A percentile compares a stretch with the other conserved stretches of the same genome.
Conservation (phyloP, 2,888 invertebrate genomes). For the Eulithis prunata region DNA sequence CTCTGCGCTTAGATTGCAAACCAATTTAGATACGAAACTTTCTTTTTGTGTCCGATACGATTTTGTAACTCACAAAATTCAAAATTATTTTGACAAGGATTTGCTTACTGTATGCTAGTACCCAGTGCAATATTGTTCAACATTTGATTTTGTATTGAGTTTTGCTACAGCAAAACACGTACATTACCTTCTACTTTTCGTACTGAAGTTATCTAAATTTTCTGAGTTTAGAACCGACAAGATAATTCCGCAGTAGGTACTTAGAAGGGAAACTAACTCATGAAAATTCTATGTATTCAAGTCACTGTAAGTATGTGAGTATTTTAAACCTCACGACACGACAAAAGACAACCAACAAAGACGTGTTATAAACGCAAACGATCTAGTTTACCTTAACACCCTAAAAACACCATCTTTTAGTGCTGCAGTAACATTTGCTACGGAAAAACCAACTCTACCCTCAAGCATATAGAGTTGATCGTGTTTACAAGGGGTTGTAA, state of each 20-base stretch:
- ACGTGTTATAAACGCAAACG: slow-evolving; percentile 42
- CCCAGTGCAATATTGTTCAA: too few relatives aligned
- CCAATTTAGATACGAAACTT: slow-evolving; percentile 7
- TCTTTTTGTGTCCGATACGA: slow-evolving; percentile 2
- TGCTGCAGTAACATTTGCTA: background rate
- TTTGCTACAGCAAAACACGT: too few relatives aligned
- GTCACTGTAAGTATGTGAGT: too few relatives aligned
- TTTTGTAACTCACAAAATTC: background rate
- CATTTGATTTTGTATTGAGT: too few relatives aligned
- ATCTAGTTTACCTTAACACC: slow-evolving; percentile 39
- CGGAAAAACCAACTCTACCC: slow-evolving; percentile 8
- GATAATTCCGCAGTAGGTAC: too few relatives aligned
- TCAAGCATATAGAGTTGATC: background rate
- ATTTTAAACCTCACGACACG: slow-evolving; percentile 15
- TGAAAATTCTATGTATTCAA: too few relatives aligned
- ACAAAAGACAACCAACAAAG: slow-evolving; percentile 12
- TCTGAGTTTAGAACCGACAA: too few relatives aligned
- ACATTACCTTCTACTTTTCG: too few relatives aligned
- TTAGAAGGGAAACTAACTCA: too few relatives aligned
- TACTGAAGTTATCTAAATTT: too few relatives aligned
- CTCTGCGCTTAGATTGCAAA: slow-evolving; percentile 12
- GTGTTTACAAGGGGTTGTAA: background rate
- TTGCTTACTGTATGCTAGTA: too few relatives aligned
- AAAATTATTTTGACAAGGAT: too few relatives aligned
- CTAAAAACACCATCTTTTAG: slow-evolving; percentile 15